Evolutionary conservation across 2,113 vertebrate genomes (phyloP).

Genomic region (Mus pahari): DNA sequence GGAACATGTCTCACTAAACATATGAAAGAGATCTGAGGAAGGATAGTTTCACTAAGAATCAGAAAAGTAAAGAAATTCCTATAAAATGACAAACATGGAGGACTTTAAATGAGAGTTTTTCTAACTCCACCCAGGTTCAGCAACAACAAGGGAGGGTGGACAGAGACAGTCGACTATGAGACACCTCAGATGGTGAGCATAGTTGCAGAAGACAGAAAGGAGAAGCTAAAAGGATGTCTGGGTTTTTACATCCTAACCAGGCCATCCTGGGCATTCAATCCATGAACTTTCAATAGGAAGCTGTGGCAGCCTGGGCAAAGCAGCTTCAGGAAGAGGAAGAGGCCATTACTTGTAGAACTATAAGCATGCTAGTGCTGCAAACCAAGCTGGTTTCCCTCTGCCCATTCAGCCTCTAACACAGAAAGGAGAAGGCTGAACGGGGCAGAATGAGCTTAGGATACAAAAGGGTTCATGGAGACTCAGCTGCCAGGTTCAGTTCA

Average conservation of each 20-base stretch:
- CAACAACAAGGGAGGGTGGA: fast-evolving
- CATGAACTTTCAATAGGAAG: background rate
- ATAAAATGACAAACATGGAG: background rate
- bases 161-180: fast-evolving
- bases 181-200: fast-evolving
- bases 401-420: background rate
- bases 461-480: background rate
- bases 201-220: background rate
- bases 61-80: background rate
- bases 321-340: background rate
- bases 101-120: background rate
- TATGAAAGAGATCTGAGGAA: background rate
- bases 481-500: background rate
- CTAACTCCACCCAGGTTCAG: background rate
- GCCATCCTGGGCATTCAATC: background rate
- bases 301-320: too few species aligned
- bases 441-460: fast-evolving
- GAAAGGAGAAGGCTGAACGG: background rate
- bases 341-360: background rate
- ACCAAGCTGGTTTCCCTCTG: background rate
- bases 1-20: background rate
- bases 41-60: background rate
- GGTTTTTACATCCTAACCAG: too few species aligned
- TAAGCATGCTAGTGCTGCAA: background rate
- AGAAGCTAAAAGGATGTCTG: background rate